A percentile compares a stretch with the other conserved stretches of the same genome.
phyloP scores from a whole-genome alignment of 2,888 invertebrate species.

The Platycheirus albimanus region DNA sequence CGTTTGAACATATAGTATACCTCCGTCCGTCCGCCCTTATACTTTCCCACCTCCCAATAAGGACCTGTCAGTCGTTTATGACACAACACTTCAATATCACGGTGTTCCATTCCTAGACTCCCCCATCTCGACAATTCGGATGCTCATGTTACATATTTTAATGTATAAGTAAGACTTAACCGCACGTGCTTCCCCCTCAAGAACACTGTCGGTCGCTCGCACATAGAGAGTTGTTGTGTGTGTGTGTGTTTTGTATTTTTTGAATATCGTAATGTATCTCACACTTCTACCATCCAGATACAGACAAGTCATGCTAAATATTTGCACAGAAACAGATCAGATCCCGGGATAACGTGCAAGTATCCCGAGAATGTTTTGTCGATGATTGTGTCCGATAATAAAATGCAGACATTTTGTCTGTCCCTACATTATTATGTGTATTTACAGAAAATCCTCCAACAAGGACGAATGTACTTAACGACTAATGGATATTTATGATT shows the following conservation, averaged over 20 bases:
- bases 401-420: constrained; percentile 61
- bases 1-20: constrained; percentile 41
- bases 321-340: constrained; percentile 67
- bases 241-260: not conserved
- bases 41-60: constrained; percentile 8
- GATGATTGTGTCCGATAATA: constrained; percentile 59
- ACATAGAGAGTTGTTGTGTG: not conserved
- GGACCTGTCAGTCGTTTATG: constrained; percentile 63
- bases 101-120: constrained; percentile 25
- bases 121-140: constrained; percentile 14
- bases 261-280: constrained; percentile 44
- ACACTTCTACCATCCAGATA: constrained; percentile 46
- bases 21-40: constrained; percentile 1
- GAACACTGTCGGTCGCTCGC: too few relatives aligned
- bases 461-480: constrained; percentile 69
- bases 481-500: constrained; percentile 63
- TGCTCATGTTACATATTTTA: constrained; percentile 55
- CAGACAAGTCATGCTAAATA: constrained; percentile 63
- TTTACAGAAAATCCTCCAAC: constrained; percentile 23
- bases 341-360: constrained; percentile 60
- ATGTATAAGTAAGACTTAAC: constrained; percentile 18
- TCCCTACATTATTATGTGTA: not conserved
- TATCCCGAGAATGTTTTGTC: constrained; percentile 45
- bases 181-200: constrained; percentile 71
- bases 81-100: constrained; percentile 53